Percentiles rank a stretch among this genome's conserved stretches.
These are phyloP conservation scores for Dasyurus viverrinus DNA, from an alignment of 2,113 vertebrate species.

Conservation along the genomic window DNA sequence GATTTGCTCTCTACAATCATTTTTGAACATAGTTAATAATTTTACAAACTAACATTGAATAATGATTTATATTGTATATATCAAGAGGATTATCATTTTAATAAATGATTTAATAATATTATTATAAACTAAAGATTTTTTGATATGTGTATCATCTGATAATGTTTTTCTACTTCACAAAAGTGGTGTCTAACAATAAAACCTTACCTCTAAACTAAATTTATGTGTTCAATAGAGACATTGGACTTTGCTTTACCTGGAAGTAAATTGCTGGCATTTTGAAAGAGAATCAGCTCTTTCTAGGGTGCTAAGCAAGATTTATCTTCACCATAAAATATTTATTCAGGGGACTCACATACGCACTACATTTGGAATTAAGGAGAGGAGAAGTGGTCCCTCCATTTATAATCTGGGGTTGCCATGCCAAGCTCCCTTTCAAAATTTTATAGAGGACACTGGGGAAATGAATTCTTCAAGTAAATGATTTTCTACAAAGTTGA, in stretches of 20 bases:
- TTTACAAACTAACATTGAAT: background rate
- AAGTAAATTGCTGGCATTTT: background rate
- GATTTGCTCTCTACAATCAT: background rate
- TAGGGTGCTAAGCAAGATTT: background rate
- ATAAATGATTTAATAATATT: background rate
- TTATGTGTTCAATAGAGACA: background rate
- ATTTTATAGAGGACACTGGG: background rate
- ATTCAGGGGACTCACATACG: background rate
- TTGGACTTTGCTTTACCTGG: background rate
- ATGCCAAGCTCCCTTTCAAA: background rate
- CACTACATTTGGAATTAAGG: background rate
- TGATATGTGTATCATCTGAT: rapidly evolving
- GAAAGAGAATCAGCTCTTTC: background rate
- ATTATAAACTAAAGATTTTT: background rate
- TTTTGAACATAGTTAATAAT: background rate
- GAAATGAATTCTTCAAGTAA: background rate
- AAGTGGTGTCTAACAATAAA: background rate
- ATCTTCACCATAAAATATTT: background rate
- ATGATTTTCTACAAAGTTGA: background rate
- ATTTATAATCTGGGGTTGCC: too few species aligned
- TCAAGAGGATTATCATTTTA: background rate
- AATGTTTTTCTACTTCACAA: background rate
- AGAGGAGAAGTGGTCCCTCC: too few species aligned
- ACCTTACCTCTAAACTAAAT: background rate
- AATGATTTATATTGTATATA: background rate